phyloP scores from a whole-genome alignment of 2,113 vertebrate species.

The Fulica atra region DNA sequence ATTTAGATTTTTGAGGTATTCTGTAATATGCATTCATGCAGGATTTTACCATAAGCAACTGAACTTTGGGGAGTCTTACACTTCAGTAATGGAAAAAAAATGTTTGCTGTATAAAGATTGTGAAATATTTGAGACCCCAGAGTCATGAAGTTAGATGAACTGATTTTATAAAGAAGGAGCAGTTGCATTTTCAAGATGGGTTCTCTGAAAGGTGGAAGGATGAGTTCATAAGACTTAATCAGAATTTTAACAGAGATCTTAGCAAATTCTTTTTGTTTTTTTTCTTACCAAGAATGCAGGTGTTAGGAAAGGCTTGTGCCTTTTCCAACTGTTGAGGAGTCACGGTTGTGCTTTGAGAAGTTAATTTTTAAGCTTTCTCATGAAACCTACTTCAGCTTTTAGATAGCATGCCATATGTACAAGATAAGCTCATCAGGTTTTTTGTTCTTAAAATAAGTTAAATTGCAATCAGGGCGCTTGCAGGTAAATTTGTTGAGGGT shows the following conservation, averaged over 20 bases:
- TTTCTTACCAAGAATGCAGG: background rate
- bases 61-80: background rate
- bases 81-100: background rate
- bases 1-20: background rate
- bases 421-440: background rate
- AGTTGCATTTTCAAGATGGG: background rate
- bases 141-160: background rate
- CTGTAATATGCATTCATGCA: background rate
- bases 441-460: background rate
- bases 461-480: background rate
- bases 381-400: background rate
- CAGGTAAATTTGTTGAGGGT: background rate
- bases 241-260: background rate
- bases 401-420: background rate
- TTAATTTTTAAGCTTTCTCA: conserved; percentile 42
- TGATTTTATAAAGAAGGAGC: background rate
- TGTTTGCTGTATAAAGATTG: background rate
- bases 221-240: background rate
- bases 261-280: background rate
- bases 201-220: background rate
- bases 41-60: background rate
- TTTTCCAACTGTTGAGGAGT: background rate
- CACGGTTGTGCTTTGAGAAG: background rate
- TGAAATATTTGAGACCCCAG: background rate
- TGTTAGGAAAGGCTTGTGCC: background rate